phyloP scores from a whole-genome alignment of 2,797 vertebrate genomes.

The Caiman crocodilus region DNA sequence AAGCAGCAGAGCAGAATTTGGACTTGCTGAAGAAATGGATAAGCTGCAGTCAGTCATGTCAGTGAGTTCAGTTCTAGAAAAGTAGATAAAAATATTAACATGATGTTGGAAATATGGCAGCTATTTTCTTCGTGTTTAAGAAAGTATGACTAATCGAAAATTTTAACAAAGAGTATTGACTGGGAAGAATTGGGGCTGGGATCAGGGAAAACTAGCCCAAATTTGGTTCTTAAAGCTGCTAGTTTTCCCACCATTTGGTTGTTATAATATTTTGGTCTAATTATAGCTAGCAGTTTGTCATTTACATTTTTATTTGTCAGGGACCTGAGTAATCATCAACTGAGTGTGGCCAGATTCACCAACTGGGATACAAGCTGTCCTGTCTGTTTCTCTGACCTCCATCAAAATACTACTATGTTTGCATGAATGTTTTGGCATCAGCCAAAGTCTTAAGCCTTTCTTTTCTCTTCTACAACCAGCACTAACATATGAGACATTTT shows the following conservation, averaged over 20 bases:
- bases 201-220: background rate
- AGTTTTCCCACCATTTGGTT: background rate
- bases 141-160: background rate
- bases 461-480: background rate
- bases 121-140: background rate
- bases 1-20: background rate
- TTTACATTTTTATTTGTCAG: background rate
- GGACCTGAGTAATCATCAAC: background rate
- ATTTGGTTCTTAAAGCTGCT: background rate
- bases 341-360: background rate
- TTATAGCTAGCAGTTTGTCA: background rate
- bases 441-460: background rate
- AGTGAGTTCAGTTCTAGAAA: background rate
- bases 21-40: conserved; percentile 16
- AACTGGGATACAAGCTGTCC: background rate
- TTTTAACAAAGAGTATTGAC: background rate
- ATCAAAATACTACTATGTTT: background rate
- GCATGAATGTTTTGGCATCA: background rate
- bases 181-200: background rate
- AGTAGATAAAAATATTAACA: background rate
- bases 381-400: background rate
- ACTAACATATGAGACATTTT: background rate
- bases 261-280: background rate
- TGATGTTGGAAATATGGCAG: background rate
- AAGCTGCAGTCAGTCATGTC: background rate